phyloP scores from a whole-genome alignment of 2,888 invertebrate genomes.

The Parasteatoda lunata region DNA sequence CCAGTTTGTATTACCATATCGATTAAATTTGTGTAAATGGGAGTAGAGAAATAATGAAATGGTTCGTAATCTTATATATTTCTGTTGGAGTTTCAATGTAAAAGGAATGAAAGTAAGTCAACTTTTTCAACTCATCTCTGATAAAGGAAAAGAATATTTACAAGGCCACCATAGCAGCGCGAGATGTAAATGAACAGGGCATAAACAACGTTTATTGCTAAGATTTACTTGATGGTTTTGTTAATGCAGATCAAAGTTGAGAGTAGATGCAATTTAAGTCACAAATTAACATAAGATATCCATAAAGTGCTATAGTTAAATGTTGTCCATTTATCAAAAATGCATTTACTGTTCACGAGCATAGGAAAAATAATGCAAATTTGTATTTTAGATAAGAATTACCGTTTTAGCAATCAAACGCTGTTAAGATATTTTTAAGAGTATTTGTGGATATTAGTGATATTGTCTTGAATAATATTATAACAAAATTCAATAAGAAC shows the following conservation, averaged over 20 bases:
- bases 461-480: no score
- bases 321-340: neutral
- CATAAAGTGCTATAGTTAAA: neutral
- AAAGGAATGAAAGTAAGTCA: conserved; percentile 9
- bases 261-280: neutral
- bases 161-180: neutral
- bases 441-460: no score
- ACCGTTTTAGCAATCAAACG: no score
- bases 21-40: neutral
- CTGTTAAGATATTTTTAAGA: no score
- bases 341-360: no score
- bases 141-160: neutral
- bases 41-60: conserved; percentile 10
- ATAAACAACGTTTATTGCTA: conserved; percentile 42
- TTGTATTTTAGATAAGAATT: no score
- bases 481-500: no score
- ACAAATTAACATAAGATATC: neutral
- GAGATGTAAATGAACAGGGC: conserved; percentile 31
- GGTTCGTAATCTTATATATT: conserved; percentile 29
- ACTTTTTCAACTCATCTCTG: neutral
- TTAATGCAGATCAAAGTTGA: neutral
- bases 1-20: conserved; percentile 19
- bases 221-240: neutral
- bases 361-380: no score
- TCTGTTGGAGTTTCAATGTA: neutral